Base-by-base conservation (phyloP, 1,140 invertebrate species). In the Medauroidea extradentata region DNA sequence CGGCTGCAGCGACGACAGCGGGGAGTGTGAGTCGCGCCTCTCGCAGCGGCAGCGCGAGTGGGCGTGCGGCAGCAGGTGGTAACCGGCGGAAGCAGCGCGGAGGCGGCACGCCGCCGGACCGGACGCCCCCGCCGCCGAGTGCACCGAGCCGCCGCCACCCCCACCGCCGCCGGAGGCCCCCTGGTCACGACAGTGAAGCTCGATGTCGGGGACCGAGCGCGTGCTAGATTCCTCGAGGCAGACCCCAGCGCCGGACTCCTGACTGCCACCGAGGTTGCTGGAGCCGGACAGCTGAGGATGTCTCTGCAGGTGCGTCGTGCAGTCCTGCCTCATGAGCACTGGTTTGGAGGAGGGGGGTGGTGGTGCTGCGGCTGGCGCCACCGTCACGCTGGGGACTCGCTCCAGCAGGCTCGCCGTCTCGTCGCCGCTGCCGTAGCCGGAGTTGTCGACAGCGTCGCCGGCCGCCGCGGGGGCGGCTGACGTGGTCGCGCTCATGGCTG, bases 141-240 rank as follows among this genome's bases (percentile, higher is more conserved):
- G 8, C 27, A 14, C 34, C 18, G 41, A 14, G 50, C 51, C 2
- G 38, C 42, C 14, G 27, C 39, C 13, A 38, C n/a, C 1, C 16
- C 13, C 38, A 5, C 8, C 24, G 27, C 51, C 24, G 23, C 24
- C n/a, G 2, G n/a, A 27, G 8, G 14, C 57, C 5, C 29, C 46
- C 13, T 58, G 29, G 13, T 77, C 78, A 65, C 85, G 77, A 73
- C 89, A 91, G 74, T 93, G 89, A 55, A 93, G 78, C 76, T 93
- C 91, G 66, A 94, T 90, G 71, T 94, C 91, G 14, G 91, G 91
- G 62, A 94, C 91, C 61, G 88, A 91, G 69, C 89, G 82, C 11
- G 89, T 84, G 49, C 81, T 81, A 55, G 89, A 86, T 55, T 74
- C 73, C 68, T 83, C 83, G 57, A 80, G 71, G 48, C 76, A 75